These are phyloP conservation scores for Sycophaga agraensis DNA, from an alignment of 1,140 invertebrate species.

Conservation along the genomic window DNA sequence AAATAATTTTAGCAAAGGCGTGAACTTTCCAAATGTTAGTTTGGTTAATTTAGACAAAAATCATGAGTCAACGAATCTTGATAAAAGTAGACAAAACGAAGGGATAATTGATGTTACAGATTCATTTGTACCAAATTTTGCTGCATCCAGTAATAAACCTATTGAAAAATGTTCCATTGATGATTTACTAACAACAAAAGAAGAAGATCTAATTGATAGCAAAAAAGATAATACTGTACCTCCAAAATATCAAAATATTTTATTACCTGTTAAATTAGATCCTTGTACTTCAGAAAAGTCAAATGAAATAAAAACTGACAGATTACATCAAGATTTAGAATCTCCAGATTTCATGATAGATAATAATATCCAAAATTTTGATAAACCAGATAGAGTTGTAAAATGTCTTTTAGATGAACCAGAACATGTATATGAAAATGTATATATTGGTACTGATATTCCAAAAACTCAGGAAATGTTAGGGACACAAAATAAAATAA, in stretches of 20 bases:
- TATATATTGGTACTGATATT: slow-evolving; percentile 39
- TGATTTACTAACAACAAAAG: slow-evolving; percentile 6
- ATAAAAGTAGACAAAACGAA: neutral
- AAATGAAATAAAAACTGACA: slow-evolving; percentile 3
- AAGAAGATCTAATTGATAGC: neutral
- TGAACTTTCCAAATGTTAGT: slow-evolving; percentile 53
- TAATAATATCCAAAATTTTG: slow-evolving; percentile 3
- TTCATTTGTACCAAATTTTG: slow-evolving; percentile 8
- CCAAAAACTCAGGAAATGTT: slow-evolving; percentile 32
- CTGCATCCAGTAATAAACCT: neutral
- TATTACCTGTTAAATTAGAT: slow-evolving; percentile 45
- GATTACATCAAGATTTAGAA: slow-evolving; percentile 3
- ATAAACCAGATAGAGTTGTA: slow-evolving; percentile 6
- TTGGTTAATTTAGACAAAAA: slow-evolving; percentile 34
- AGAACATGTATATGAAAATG: slow-evolving; percentile 44
- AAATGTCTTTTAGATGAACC: slow-evolving; percentile 34
- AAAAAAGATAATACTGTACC: slow-evolving; percentile 24
- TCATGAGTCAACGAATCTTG: neutral
- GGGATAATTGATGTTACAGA: neutral
- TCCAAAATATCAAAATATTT: slow-evolving; percentile 45
- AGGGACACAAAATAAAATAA: slow-evolving; percentile 13
- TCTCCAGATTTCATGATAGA: slow-evolving; percentile 24
- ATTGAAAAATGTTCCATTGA: slow-evolving; percentile 19
- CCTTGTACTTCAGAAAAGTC: slow-evolving; percentile 26
- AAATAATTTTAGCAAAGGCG: slow-evolving; percentile 66